Conservation (phyloP, 2,888 invertebrate species). For the Empis stercorea region DNA sequence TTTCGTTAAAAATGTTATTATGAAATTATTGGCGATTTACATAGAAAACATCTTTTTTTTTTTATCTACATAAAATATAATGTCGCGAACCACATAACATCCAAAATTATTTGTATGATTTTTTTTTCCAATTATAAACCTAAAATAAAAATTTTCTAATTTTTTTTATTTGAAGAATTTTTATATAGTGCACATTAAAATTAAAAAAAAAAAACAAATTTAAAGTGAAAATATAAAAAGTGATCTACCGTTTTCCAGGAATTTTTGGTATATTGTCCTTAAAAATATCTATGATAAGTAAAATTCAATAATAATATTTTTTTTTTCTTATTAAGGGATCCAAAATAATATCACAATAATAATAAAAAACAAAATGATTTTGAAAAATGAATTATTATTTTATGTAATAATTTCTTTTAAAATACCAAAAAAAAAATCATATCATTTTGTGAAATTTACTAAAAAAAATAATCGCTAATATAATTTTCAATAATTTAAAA, state of each 20-base stretch:
- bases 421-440: not conserved
- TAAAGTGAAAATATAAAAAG: not conserved
- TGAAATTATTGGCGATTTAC: no score
- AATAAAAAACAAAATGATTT: not conserved
- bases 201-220: no score
- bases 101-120: constrained; percentile 22
- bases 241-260: not conserved
- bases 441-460: no score
- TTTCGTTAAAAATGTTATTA: constrained; percentile 7
- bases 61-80: no score
- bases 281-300: not conserved
- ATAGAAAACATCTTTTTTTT: no score
- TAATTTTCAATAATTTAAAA: no score
- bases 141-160: no score
- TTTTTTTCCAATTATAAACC: no score
- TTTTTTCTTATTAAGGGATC: no score
- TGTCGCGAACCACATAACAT: constrained; percentile 33
- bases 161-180: no score
- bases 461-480: no score
- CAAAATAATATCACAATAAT: not conserved
- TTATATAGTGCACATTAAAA: no score
- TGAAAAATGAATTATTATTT: not conserved
- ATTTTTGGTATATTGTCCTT: not conserved
- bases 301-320: not conserved
- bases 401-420: not conserved